Evolutionary conservation across 2,797 vertebrate species (phyloP).

Genomic region (Hirundo rustica): DNA sequence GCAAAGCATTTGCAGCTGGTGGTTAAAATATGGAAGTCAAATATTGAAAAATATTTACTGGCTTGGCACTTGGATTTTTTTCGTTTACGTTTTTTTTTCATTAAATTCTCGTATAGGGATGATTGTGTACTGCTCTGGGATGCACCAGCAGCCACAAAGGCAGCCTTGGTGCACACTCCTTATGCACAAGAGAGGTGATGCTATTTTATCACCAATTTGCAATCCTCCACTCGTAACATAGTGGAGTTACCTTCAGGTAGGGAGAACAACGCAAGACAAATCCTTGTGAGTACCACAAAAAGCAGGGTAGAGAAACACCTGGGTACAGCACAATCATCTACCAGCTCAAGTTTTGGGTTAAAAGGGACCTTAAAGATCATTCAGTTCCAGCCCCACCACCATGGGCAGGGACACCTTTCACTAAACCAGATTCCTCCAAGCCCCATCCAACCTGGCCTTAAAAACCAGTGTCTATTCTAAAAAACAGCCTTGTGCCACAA

Average conservation of each 20-base stretch:
- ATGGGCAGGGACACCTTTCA: background rate
- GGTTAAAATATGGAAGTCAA: constrained; percentile 51
- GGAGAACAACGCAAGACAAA: background rate
- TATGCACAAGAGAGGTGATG: background rate
- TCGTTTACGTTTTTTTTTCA: background rate
- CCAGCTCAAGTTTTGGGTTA: background rate
- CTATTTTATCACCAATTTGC: background rate
- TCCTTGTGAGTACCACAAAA: background rate
- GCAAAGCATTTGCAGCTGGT: constrained; percentile 55
- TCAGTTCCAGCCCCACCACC: background rate
- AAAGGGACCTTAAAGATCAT: background rate
- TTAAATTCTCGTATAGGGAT: background rate
- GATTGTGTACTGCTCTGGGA: background rate
- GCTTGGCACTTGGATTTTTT: background rate
- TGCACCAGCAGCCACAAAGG: background rate
- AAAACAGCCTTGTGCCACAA: background rate
- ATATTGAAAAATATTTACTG: constrained; percentile 58
- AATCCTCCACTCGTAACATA: background rate
- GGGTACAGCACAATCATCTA: background rate
- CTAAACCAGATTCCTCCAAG: background rate
- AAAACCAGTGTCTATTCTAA: background rate
- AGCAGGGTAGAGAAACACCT: background rate
- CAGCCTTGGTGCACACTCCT: background rate
- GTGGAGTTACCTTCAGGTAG: background rate
- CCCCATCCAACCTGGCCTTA: background rate